Conservation (phyloP, 2,888 invertebrate genomes). For the Stomorhina lunata region DNA sequence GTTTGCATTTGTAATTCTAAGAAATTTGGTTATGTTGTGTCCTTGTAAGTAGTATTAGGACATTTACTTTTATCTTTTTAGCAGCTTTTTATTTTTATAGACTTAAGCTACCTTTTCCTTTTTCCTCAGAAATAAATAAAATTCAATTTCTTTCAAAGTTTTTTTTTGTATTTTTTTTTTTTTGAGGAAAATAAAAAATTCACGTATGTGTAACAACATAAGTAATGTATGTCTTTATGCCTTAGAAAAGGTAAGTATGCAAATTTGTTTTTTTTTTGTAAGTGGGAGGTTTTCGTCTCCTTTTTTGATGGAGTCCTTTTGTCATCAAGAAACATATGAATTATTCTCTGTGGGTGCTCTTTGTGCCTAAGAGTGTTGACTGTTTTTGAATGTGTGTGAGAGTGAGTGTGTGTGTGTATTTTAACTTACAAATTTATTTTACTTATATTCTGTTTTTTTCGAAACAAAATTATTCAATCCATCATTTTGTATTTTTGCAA, state of each 20-base stretch:
- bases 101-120: conserved; percentile 37
- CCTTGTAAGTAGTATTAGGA: conserved; percentile 46
- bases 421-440: conserved; percentile 7
- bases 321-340: conserved; percentile 33
- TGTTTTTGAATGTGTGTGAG: not conserved
- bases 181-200: not conserved
- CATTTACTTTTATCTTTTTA: conserved; percentile 47
- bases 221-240: conserved; percentile 15
- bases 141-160: conserved; percentile 8
- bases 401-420: conserved; percentile 1
- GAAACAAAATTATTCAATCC: conserved; percentile 77
- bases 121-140: conserved; percentile 33
- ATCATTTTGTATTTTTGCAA: conserved; percentile 71
- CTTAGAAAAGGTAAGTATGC: conserved; percentile 53
- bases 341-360: conserved; percentile 51
- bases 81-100: not conserved
- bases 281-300: conserved; percentile 1
- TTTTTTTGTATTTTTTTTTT: not conserved
- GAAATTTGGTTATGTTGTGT: conserved; percentile 54
- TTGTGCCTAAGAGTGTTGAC: conserved; percentile 11
- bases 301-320: conserved; percentile 27
- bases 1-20: conserved; percentile 52
- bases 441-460: conserved; percentile 59
- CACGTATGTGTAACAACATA: conserved; percentile 3
- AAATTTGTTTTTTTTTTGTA: conserved; percentile 50